Evolutionary conservation across 1,140 invertebrate genomes (phyloP).

Genomic region (Mercenaria mercenaria): DNA sequence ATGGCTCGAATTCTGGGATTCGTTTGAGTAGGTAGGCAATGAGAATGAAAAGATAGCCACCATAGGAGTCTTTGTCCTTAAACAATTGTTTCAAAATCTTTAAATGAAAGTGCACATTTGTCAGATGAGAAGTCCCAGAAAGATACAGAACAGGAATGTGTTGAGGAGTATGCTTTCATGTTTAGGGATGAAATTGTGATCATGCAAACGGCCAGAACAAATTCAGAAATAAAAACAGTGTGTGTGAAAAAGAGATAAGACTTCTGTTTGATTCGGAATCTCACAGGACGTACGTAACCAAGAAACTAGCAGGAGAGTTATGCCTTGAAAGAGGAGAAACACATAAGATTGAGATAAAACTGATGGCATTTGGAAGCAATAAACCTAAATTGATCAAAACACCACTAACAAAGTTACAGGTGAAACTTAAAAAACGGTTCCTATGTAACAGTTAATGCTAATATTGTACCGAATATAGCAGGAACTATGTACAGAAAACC

Average conservation of each 20-base stretch:
- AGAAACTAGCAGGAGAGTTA: not conserved
- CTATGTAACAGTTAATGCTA: not conserved
- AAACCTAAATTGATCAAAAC: not conserved
- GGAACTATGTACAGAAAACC: not conserved
- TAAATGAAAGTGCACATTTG: too few species aligned
- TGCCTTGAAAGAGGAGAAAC: not conserved
- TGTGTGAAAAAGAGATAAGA: not conserved
- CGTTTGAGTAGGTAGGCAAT: not conserved
- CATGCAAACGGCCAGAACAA: conserved; percentile 36
- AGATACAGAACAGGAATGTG: too few species aligned
- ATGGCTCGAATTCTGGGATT: not conserved
- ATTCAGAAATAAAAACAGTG: not conserved
- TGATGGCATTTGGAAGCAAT: not conserved
- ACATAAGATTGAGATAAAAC: not conserved
- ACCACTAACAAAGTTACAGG: not conserved
- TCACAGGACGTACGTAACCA: not conserved
- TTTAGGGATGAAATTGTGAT: not conserved
- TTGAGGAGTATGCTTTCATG: too few species aligned
- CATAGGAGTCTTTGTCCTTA: conserved; percentile 34
- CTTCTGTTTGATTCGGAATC: not conserved
- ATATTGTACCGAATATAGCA: not conserved
- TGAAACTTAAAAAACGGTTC: not conserved
- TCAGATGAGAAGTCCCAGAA: too few species aligned
- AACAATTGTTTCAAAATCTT: not conserved
- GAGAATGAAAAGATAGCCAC: not conserved